Evolutionary conservation across 2,888 invertebrate species (phyloP), one percentile per base, ranked within the genome.

Genomic region (Ptychoptera albimana): DNA sequence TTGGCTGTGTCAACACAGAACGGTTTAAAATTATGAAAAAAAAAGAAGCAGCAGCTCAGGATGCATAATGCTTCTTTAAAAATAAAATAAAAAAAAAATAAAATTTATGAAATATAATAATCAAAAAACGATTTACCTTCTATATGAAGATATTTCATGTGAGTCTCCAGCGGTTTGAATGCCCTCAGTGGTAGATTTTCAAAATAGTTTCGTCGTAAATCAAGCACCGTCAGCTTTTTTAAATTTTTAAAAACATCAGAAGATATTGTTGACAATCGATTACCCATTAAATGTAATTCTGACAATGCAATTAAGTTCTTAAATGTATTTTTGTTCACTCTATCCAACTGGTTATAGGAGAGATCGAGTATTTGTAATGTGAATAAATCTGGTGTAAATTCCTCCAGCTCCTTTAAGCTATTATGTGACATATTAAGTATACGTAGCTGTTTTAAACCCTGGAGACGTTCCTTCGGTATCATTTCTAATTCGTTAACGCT

Each of bases 371-470:
- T 75, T 66, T 86, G 80, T 51, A 92, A 67, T 48, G 78, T 77
- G 51, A 76, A 77, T 50, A 92, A 70, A 62, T 88, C 85, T 11
- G 71, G 61, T 38, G 85, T 80, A 59, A 88, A 86, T 57, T 85
- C 82, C 61, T 86, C 85, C 43, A 88, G 67, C 51, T 82, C 82
- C 57, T 81, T 80, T 47, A 92, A 69, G 50, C 75, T 75, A 61
- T 92, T 92, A 58, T 79, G 81, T 12, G 88, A 88, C 43, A 91
- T 71, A 66, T 92, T 91, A 35, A 92, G 67, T 45, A 79, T 61
- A 45, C 81, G 71, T 44, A 86, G 69, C 46, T 79, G 74, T 52
- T 74, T 75, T 42, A 92, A 67, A 30, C 87, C 86, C 60, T 82
- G 79, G 49, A 92, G 69, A 50, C 89, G 74, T 60, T 91, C 89